These are phyloP conservation scores for Drosophila merina DNA, from an alignment of 2,888 invertebrate genomes.

Conservation along the genomic window DNA sequence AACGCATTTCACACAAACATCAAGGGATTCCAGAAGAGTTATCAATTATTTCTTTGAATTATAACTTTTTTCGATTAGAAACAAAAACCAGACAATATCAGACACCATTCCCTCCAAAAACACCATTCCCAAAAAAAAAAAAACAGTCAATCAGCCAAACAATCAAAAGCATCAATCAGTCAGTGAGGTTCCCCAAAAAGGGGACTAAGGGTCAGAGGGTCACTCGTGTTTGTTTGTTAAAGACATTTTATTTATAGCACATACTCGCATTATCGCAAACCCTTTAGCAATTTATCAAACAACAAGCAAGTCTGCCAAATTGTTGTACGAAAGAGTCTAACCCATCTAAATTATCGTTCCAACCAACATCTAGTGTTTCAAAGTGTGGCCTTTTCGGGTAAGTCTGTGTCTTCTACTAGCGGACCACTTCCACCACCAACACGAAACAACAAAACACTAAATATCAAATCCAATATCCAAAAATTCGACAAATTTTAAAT, in stretches of 20 bases:
- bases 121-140: too few relatives aligned
- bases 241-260: constrained; percentile 35
- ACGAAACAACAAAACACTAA: background rate
- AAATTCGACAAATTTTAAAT: too few relatives aligned
- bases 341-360: constrained; percentile 83
- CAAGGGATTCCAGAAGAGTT: background rate
- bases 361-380: constrained; percentile 91
- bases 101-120: background rate
- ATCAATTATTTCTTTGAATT: too few relatives aligned
- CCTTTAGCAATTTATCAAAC: constrained; percentile 34
- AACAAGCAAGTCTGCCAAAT: constrained; percentile 73
- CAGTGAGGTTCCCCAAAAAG: constrained; percentile 2
- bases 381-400: constrained; percentile 98
- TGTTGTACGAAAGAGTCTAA: constrained; percentile 83
- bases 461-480: constrained; percentile 1
- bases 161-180: constrained; percentile 1
- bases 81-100: background rate
- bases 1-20: constrained; percentile 3
- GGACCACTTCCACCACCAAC: constrained; percentile 27
- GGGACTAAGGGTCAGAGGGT: too few relatives aligned
- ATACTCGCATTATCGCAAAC: constrained; percentile 40
- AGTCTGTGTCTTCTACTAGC: constrained; percentile 83
- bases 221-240: constrained; percentile 11
- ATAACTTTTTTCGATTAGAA: too few relatives aligned
- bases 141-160: too few relatives aligned